Evolutionary conservation across 2,113 vertebrate genomes (phyloP), one percentile per base, ranked within the genome.

Genomic region (Cyanoramphus novaezelandiae): DNA sequence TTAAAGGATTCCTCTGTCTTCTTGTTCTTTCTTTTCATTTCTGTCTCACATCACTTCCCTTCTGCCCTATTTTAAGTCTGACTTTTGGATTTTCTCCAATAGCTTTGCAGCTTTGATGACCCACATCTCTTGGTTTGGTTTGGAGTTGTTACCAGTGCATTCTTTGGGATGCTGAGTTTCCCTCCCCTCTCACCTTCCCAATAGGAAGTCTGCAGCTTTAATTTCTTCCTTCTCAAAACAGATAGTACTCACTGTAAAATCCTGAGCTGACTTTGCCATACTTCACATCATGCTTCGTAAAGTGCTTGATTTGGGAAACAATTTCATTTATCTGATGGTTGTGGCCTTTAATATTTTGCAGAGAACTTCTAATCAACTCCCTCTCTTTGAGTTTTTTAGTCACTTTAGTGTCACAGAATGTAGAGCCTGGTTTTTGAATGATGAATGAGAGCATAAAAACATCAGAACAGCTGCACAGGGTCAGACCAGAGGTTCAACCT

Each of bases 201-300:
- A 55, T 69, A 94, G 95, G 94, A 96, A 96, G 47, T 91, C 95
- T 79, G 25, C 60, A 37, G 69, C 47, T 91, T 87, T 95, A 87
- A 92, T 89, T 64, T 92, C 69, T 95, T 96, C 91, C 95, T 88
- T 84, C 60, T 89, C 65, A 68, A 69, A 88, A 79, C 33, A 50
- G 60, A 71, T 44, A 93, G 37, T 37, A 33, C 20, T 53, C 17
- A 21, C 37, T 77, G 68, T 62, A 78, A 93, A 82, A 69, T 91
- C 43, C 35, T 87, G 39, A 79, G 35, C 52, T 88, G 63, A 80
- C 33, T 82, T 92, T 76, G 70, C 79, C 41, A 1, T 60, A 35
- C 79, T 81, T 86, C 46, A 57, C 31, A 13, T 81, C 64, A 67
- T 39, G 16, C 46, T 41, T 67, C 37, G 41, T 37, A 52, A 90